Evolutionary conservation across 2,888 invertebrate species (phyloP).

Genomic region (Opisthograptis luteolata): DNA sequence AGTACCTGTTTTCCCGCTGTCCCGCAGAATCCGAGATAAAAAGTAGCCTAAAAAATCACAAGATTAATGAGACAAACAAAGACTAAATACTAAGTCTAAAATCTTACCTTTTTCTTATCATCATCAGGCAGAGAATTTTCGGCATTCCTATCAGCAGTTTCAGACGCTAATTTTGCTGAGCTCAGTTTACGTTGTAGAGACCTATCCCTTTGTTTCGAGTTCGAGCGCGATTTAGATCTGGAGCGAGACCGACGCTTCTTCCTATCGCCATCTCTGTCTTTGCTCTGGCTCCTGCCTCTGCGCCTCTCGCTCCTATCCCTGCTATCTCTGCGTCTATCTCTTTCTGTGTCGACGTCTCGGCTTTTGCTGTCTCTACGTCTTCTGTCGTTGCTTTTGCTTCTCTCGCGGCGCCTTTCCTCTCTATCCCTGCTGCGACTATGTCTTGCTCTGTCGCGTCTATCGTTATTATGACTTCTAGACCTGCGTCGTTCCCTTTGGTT

Average conservation of each 20-base stretch:
- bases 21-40: neutral
- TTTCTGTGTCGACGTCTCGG: conserved; percentile 18
- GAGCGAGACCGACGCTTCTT: conserved; percentile 51
- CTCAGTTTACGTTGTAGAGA: conserved; percentile 48
- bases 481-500: conserved; percentile 21
- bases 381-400: conserved; percentile 16
- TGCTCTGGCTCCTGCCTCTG: conserved; percentile 36
- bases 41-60: neutral
- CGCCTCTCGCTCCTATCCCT: conserved; percentile 38
- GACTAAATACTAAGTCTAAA: too few species aligned
- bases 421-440: conserved; percentile 51
- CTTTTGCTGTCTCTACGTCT: conserved; percentile 15
- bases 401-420: conserved; percentile 20
- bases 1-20: too few species aligned
- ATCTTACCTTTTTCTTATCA: conserved; percentile 62
- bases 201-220: conserved; percentile 46
- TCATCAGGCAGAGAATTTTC: conserved; percentile 38
- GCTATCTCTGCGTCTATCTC: conserved; percentile 39
- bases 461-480: conserved; percentile 19
- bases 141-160: conserved; percentile 11
- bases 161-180: conserved; percentile 38
- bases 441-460: conserved; percentile 8
- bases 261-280: conserved; percentile 44
- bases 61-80: too few species aligned
- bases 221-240: conserved; percentile 51